These are phyloP conservation scores for Enteromius radiatus DNA, from an alignment of 2,797 vertebrate genomes.

Conservation along the genomic window DNA sequence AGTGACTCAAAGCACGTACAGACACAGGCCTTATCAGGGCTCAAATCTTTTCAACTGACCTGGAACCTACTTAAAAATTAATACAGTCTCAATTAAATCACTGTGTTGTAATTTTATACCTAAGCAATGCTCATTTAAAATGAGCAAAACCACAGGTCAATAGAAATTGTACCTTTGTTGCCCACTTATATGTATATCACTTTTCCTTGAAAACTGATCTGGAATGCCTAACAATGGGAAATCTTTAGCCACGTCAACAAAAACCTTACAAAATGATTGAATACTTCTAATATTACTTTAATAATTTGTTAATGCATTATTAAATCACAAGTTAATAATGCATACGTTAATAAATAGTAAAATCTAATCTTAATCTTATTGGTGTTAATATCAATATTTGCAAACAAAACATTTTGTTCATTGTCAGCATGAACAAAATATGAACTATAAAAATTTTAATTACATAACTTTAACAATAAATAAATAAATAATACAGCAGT, in stretches of 20 bases:
- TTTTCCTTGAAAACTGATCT: conserved; percentile 34
- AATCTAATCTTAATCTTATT: neutral
- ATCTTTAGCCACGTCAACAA: conserved; percentile 6
- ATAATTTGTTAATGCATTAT: too few relatives aligned
- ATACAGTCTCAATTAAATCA: conserved; percentile 14
- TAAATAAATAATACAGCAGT: neutral
- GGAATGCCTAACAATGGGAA: conserved; percentile 20
- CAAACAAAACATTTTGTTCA: neutral
- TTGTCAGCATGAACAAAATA: neutral
- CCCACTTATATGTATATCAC: conserved; percentile 37
- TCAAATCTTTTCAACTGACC: conserved; percentile 29
- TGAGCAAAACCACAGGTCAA: conserved; percentile 26
- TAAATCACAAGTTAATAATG: too few relatives aligned
- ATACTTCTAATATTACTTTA: neutral
- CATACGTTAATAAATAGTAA: too few relatives aligned
- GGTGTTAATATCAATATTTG: neutral
- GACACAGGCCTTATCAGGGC: conserved; percentile 24
- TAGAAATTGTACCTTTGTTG: neutral
- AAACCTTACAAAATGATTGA: neutral
- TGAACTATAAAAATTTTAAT: neutral
- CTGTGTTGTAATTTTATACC: conserved; percentile 22
- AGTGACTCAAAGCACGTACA: conserved; percentile 2
- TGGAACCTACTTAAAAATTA: conserved; percentile 27
- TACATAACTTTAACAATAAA: neutral
- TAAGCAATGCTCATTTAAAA: conserved; percentile 27